Base-by-base conservation (phyloP, 2,113 vertebrate species). In the Phrynosoma platyrhinos region DNA sequence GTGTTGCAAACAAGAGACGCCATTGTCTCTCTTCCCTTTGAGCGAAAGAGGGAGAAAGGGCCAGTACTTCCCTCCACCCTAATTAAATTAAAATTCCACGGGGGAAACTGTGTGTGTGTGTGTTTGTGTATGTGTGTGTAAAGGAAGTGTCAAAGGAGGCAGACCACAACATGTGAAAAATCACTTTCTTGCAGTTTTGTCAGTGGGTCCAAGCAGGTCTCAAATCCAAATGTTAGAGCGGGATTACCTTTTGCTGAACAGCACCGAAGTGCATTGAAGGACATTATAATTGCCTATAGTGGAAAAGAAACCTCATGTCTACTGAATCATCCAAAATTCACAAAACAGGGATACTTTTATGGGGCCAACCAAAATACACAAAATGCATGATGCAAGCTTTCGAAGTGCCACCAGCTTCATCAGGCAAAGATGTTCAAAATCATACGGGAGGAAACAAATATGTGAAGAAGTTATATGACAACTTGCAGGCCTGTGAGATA, bases 61-160 rank as follows among this genome's bases (percentile, higher is more conserved):
- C 27, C 47, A 21, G 62, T 8, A 10, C n/a, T 27, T 55, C 75
- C 69, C 5, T 30, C 36, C 55, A n/a, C 27, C 12, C 9, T 47
- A 66, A 82, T 82, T 76, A 23, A 64, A 87, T 82, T 82, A 76
- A 82, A 82, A 82, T 82, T 82, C 79, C 80, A 58, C 27, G 14
- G 79, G 32, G 55, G 30, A 58, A 79, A 23, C 9, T 2, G 47
- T 47, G 47, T 47, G 47, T 47, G 47, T 21, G 36, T 5, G 36
- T 23, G 40, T 2, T 2, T 66, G 47, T 27, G 32, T 32, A 58
- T n/a, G 74, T 62, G 58, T 62, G 58, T 62, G 58, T 13, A 20
- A 68, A 66, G 18, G 47, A 47, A 47, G 47, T n/a, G 20, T 25
- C 10, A 7, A 8, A 52, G 4, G 25, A 76, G 42, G 16, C 30